Evolutionary conservation across 2,113 vertebrate species (phyloP), one percentile per base, ranked within the genome.

Genomic region (Hyla sarda): DNA sequence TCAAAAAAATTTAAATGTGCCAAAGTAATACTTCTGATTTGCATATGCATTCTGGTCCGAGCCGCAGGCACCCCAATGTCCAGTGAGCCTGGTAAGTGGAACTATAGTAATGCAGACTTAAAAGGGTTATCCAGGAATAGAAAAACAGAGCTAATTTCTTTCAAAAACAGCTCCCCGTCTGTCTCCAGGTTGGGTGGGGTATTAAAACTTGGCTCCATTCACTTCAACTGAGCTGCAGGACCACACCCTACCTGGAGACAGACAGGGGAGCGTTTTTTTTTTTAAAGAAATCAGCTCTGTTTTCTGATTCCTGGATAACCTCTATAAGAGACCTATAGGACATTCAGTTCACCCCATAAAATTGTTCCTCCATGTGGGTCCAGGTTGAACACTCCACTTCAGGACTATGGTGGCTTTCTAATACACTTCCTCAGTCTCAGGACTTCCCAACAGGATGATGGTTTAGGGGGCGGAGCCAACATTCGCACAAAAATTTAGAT

Each of bases 401-500:
- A n/a, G n/a, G n/a, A n/a, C n/a, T 56, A 14, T 32, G 21, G 50
- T 56, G 48, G 16, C 60, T 82, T 82, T 45, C 69, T 32, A 54
- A 74, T 47, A 32, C 60, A 14, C 1, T 1, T 47, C n/a, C 12
- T 50, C 52, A 30, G 82, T 58, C 82, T 83, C 67, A 73, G 48
- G 82, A 73, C 65, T 41, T 58, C 48, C 28, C 21, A 25, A 5
- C 12, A 4, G 65, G 41, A 50, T 28, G 28, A 56, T 19, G 65
- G 32, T 23, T 83, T 83, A n/a, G n/a, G 12, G 30, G 67, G 50
- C 21, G 17, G 30, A 83, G 72, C 82, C 82, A 83, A 83, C 52
- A 62, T 65, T 67, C 25, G 54, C 76, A 60, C 54, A 16, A 16
- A 30, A 41, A 7, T 60, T 4, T 0, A 19, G 32, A 19, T 32